Evolutionary conservation across 2,113 vertebrate genomes (phyloP), one percentile per base, ranked within the genome.

Genomic region (Indicator indicator): DNA sequence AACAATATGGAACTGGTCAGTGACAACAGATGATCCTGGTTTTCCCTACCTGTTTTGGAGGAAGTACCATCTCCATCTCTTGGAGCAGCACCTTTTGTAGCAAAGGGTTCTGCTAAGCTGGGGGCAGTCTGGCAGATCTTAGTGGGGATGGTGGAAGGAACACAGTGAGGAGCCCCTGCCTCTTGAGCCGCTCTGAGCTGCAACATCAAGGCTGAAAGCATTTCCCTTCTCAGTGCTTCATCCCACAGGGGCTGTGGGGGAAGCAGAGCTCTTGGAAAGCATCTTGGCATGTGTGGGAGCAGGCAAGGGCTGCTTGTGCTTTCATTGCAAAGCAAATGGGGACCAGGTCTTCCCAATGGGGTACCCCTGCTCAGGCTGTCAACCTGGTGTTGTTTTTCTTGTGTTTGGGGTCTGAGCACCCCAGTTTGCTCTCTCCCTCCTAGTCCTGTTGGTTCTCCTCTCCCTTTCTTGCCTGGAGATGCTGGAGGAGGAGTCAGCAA

Each of bases 241-340:
- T 93, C 76, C 83, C 42, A 95, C 58, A 0, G 0, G 3, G 70
- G 48, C 83, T 86, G 72, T 56, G 84, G 72, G 88, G 76, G 89
- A 95, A 95, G 89, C 58, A 78, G 62, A 94, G 54, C 83, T 91
- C 85, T 91, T 91, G 76, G 91, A 91, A 91, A 89, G 50, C 54
- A 32, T 90, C 36, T 95, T 2, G 2, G 40, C 2, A 2, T n/a
- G 73, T 23, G 93, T 88, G 73, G 93, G 89, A 95, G 89, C 79
- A 48, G 55, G 40, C 0, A 0, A 83, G 44, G 79, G 89, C 79
- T 95, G 94, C 36, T 83, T 1, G 2, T 2, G 16, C 79, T 91
- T 88, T 83, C 40, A 27, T 48, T 5, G 4, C 19, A 52, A 83
- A 83, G 86, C 69, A 40, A 38, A 21, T 0, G 5, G 48, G 56